Evolutionary conservation across 2,113 vertebrate species (phyloP).

Genomic region (Macquaria australasica): DNA sequence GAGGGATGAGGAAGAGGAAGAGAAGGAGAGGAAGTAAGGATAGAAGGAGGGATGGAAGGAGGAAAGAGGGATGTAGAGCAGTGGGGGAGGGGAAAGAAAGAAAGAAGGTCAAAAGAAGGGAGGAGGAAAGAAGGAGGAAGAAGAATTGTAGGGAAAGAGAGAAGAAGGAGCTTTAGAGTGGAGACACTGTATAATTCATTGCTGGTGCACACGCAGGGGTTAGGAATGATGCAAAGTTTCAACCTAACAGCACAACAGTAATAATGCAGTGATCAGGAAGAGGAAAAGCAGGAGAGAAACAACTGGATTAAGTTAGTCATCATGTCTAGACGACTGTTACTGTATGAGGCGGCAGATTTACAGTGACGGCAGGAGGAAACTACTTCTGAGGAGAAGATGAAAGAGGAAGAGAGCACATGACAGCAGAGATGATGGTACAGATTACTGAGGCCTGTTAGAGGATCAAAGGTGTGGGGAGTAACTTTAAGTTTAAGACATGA

Average conservation of each 20-base stretch:
- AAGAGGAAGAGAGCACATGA: slow-evolving; percentile 11
- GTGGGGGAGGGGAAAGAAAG: slow-evolving; percentile 23
- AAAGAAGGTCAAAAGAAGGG: slow-evolving; percentile 54
- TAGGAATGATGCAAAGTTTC: slow-evolving; percentile 61
- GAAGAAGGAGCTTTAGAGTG: slow-evolving; percentile 23
- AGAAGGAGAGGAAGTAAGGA: neutral
- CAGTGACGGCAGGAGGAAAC: neutral
- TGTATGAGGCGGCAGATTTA: slow-evolving; percentile 13
- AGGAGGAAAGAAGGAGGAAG: neutral
- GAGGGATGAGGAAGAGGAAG: neutral
- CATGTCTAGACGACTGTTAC: neutral
- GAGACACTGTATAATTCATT: slow-evolving; percentile 71
- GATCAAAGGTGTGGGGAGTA: neutral
- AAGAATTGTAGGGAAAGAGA: slow-evolving; percentile 23
- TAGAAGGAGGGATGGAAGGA: neutral
- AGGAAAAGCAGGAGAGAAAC: slow-evolving; percentile 8
- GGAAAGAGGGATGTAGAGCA: neutral
- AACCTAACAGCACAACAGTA: slow-evolving; percentile 8
- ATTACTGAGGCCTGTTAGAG: slow-evolving; percentile 4
- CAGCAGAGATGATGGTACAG: neutral
- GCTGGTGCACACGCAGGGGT: neutral
- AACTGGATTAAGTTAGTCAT: slow-evolving; percentile 31
- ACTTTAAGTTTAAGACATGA: neutral
- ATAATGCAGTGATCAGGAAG: neutral
- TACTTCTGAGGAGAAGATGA: neutral